Evolutionary conservation across 2,797 vertebrate species (phyloP).

Genomic region (Melanotaenia maccullochi): DNA sequence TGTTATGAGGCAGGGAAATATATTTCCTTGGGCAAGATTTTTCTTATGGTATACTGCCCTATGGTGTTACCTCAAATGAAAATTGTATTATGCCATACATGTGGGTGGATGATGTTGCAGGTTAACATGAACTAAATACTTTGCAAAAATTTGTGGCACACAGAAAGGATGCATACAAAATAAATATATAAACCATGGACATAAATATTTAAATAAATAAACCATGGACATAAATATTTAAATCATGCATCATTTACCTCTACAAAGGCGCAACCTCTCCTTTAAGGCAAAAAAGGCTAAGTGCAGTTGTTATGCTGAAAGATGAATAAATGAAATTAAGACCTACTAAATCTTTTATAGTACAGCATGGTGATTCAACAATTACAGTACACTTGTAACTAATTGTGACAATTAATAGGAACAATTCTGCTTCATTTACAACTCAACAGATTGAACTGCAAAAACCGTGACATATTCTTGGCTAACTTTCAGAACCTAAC

Average conservation of each 20-base stretch:
- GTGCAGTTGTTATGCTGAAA: not conserved
- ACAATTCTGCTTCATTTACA: conserved; percentile 33
- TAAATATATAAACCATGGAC: not conserved
- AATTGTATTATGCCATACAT: conserved; percentile 10
- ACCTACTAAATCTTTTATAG: not conserved
- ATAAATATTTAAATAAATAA: not conserved
- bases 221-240: not conserved
- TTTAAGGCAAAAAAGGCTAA: not conserved
- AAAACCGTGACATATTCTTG: conserved; percentile 37
- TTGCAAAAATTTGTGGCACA: not conserved
- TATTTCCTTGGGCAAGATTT: conserved; percentile 73
- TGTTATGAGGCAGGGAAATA: conserved; percentile 74
- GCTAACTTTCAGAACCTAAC: conserved; percentile 44
- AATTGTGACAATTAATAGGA: conserved; percentile 27
- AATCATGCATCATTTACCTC: not conserved
- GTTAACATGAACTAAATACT: not conserved
- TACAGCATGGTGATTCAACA: not conserved
- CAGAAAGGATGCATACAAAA: not conserved
- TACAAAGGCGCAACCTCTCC: not conserved
- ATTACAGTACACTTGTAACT: conserved; percentile 6
- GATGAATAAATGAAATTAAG: not conserved
- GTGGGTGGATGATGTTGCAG: not conserved
- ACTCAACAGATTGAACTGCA: conserved; percentile 44
- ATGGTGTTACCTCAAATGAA: conserved; percentile 36
- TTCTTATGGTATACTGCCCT: conserved; percentile 48